Base-by-base conservation (phyloP, 2,888 invertebrate species). In the Chalcis sispes region DNA sequence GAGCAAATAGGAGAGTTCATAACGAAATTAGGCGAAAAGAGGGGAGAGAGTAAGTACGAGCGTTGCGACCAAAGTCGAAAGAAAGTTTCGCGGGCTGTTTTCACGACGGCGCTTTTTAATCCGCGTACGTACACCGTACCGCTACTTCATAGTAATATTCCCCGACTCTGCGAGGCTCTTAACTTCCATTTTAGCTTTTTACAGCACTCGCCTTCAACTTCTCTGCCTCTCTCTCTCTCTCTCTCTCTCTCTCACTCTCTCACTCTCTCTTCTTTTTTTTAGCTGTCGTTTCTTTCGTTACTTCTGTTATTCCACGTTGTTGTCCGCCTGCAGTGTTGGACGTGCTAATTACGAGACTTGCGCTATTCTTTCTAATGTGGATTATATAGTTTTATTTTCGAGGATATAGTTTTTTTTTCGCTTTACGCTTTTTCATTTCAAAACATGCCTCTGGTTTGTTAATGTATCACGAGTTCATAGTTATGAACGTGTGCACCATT, bases 131-230 rank as follows among this genome's bases (percentile, higher is more conserved):
- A 52, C 50, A 7, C 15, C 7, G 20, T 50, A 15, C 46, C 13
- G 32, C 8, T 36, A 29, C 56, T 46, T 32, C 65, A 36, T 48
- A 65, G 50, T 65, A 72, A 72, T 72, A 72, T 72, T 65, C 58
- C 50, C 65, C 8, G 69, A 69, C 52, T 18, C 7, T 36, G 25
- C 40, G 52, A 10, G 23, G 50, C 65, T 72, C 65, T 65, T 66
- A 72, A 72, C 65, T 72, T 72, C 32, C 65, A 66, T 72, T 72
- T 72, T 59, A 72, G 65, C 58, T 72, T 48, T 72, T 72, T 72
- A 72, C 69, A 59, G 42, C 18, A n/a, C 46, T 50, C 36, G 25
- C 46, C 2, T 10, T 23, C 10, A 2, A 29, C 10, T 7, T 15
- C n/a, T 23, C 46, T 32, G 4, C 7, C 25, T n/a, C n/a, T n/a